Base-by-base conservation (phyloP, 2,113 vertebrate species). In the Malaclemys terrapin region DNA sequence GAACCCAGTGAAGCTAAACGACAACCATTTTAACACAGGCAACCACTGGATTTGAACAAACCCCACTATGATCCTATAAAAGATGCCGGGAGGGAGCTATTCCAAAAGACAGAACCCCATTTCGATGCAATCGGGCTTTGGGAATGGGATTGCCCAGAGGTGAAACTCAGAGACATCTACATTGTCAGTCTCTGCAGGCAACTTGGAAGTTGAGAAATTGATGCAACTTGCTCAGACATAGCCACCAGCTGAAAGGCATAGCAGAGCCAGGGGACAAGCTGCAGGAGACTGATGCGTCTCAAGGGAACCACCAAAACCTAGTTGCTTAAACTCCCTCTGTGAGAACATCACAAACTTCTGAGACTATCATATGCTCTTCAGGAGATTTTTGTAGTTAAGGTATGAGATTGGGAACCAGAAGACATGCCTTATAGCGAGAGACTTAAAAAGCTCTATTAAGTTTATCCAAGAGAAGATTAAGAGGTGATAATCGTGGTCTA, bases 121-220 rank as follows among this genome's bases (percentile, higher is more conserved):
- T 69, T 69, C 19, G 7, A 72, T 72, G 65, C 13, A 65, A 31
- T 19, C 76, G 59, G 85, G 7, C 5, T 8, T 19, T 89, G 59
- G 38, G 53, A 42, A 69, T 25, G 84, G 49, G 93, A 88, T 38
- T 12, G 14, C 27, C 53, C 84, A 54, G 65, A 89, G 20, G 53
- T 12, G 91, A 80, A 56, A 0, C 0, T 0, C 4, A 84, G 10
- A 54, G 84, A 31, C 2, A 87, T 10, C 53, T 8, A 25, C 2
- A 88, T 6, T 53, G 9, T 17, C 35, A 91, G 62, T 6, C 42
- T 52, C 38, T 1, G 0, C n/a, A 10, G 5, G 38, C 42, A 84
- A 24, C 5, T 80, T 57, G 76, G 25, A 89, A 94, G 87, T 27
- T 1, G 59, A 90, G 92, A 89, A 5, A 13, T 42, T 86, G 24